A percentile compares a stretch with the other conserved stretches of the same genome.
Evolutionary conservation across 1,140 invertebrate genomes (phyloP).

Genomic region (Drosophila obscura): DNA sequence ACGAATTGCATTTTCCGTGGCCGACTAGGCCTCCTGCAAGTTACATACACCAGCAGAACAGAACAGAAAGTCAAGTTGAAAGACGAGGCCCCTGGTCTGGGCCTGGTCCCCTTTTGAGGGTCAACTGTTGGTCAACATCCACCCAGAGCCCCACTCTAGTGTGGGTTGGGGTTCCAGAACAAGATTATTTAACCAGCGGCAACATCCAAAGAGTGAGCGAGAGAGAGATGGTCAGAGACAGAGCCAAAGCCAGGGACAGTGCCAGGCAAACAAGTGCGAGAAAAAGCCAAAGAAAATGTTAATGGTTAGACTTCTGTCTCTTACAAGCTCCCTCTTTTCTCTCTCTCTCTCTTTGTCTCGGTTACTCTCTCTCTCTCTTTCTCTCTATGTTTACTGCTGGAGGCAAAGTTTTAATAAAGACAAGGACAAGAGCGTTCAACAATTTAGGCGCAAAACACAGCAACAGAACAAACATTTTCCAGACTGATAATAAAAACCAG

Average conservation of each 20-base stretch:
- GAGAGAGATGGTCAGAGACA: slow-evolving; percentile 15
- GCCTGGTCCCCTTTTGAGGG: slow-evolving; percentile 40
- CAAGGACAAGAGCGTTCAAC: slow-evolving; percentile 70
- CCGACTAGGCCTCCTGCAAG: slow-evolving; percentile 28
- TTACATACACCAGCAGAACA: slow-evolving; percentile 24
- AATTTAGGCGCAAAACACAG: slow-evolving; percentile 66
- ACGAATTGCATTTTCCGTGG: slow-evolving; percentile 60
- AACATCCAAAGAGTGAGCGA: slow-evolving; percentile 29
- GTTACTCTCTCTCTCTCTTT: not conserved
- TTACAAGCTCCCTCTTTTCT: slow-evolving; percentile 9
- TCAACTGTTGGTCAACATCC: slow-evolving; percentile 53
- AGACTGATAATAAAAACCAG: slow-evolving; percentile 59
- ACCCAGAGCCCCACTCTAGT: slow-evolving; percentile 21
- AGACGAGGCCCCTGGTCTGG: slow-evolving; percentile 54
- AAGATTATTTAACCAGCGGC: slow-evolving; percentile 56
- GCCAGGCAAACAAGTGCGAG: slow-evolving; percentile 49
- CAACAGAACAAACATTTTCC: slow-evolving; percentile 63
- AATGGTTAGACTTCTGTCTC: slow-evolving; percentile 42
- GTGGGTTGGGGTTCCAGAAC: slow-evolving; percentile 29
- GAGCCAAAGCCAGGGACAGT: slow-evolving; percentile 42
- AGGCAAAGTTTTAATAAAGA: slow-evolving; percentile 76
- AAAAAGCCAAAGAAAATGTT: slow-evolving; percentile 57
- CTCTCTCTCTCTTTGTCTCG: slow-evolving; percentile 5
- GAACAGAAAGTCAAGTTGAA: slow-evolving; percentile 75
- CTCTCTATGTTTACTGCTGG: slow-evolving; percentile 16